A percentile compares a stretch with the other conserved stretches of the same genome.
Conservation (phyloP, 2,888 invertebrate species). For the Plebejus argus region DNA sequence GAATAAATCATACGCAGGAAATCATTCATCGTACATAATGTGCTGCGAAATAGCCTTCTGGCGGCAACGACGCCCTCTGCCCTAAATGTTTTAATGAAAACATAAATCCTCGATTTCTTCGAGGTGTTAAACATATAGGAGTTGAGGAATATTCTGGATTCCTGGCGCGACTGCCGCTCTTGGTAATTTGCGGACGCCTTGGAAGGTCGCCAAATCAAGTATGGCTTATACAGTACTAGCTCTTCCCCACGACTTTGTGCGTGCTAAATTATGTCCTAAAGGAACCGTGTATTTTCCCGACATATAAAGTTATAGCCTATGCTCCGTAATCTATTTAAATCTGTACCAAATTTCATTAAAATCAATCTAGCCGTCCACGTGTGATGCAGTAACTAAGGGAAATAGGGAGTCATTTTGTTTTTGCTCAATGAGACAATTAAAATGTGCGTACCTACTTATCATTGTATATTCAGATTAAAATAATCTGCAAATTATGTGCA, state of each 20-base stretch:
- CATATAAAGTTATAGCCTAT: background rate
- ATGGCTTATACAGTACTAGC: background rate
- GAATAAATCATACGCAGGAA: slow-evolving; percentile 78
- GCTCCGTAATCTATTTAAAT: background rate
- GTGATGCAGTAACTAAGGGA: background rate
- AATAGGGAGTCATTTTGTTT: background rate
- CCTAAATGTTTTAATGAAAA: slow-evolving; percentile 65
- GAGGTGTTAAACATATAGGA: slow-evolving; percentile 44
- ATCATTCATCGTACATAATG: slow-evolving; percentile 79
- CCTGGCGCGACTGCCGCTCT: slow-evolving; percentile 38
- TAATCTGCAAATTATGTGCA: background rate
- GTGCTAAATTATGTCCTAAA: background rate
- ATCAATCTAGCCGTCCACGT: background rate
- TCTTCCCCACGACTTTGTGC: background rate
- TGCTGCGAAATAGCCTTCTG: slow-evolving; percentile 79
- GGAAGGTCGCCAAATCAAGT: slow-evolving; percentile 39
- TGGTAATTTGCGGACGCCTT: slow-evolving; percentile 36
- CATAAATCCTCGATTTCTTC: slow-evolving; percentile 46
- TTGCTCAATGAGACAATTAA: background rate
- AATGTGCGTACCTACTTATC: background rate
- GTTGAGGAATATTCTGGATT: slow-evolving; percentile 44
- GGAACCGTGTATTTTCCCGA: background rate
- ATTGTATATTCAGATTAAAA: background rate
- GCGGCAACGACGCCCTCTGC: slow-evolving; percentile 62
- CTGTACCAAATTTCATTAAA: background rate